Base-by-base conservation (phyloP, 2,113 vertebrate species). In the Pterocles burchelli region DNA sequence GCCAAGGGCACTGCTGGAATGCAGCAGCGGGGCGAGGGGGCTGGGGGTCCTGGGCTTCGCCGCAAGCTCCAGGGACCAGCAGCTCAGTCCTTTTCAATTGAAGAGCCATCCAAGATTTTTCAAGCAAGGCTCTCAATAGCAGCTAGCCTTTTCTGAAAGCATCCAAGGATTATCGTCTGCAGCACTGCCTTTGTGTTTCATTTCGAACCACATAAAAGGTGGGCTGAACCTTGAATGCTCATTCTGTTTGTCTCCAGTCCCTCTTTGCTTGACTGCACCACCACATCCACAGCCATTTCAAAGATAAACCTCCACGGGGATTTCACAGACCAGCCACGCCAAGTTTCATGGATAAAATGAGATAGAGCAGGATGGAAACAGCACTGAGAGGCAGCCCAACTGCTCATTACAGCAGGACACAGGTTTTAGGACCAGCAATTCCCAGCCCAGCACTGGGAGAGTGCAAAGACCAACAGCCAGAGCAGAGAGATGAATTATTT, bases 1-100 rank as follows among this genome's bases (percentile, higher is more conserved):
- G 26, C 38, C 59, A 25, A 70, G n/a, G 68, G 67, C 49, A 24
- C 72, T 24, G 36, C 0, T 48, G 66, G 62, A 13, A 38, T 1
- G 0, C 26, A 31, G 33, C 1, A 2, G 11, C 51, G 66, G 36
- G 7, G 24, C 2, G 0, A 15, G 20, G 43, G 22, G 41, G 3
- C 8, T 2, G 1, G 16, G 11, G 41, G 17, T 57, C 11, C 33
- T 2, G 3, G 4, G 22, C 51, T 28, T 11, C 72, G 21, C 51
- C 18, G 10, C 16, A 13, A 45, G 71, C 33, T 24, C 45, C 38
- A 21, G 62, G 58, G 20, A 74, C 13, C 41, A 67, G 71, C 65
- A 48, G 11, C 65, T 79, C 67, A 33, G 24, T 17, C 31, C 20
- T 54, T 59, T 52, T 52, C 20, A 66, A 65, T 29, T 51, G 80